Evolutionary conservation across 2,888 invertebrate genomes (phyloP), one percentile per base, ranked within the genome.

Genomic region (Perizoma flavofasciatum): DNA sequence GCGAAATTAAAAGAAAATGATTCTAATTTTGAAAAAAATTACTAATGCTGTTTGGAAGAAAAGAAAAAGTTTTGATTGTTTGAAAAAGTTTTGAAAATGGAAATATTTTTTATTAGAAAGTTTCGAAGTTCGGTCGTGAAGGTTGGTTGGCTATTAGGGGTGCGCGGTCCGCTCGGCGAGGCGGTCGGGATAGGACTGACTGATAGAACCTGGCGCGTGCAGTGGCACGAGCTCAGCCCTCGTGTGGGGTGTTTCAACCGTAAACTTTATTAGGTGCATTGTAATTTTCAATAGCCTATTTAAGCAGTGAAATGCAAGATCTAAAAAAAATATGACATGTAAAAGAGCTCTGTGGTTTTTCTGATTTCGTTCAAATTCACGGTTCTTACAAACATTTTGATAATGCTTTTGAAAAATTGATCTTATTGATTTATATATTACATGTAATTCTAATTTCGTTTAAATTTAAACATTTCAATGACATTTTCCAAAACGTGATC

Each of bases 141-240:
- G 59, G 69, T 67, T 61, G 60, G 69, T 68, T 73, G 61, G 68
- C 63, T 48, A 55, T 77, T 52, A 78, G 86, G 89, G 90, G 88
- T 86, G 89, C 87, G 85, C 89, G 87, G 86, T 86, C 88, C 89
- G 89, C 87, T 80, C 85, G 59, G 72, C 69, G 72, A 82, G 82
- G 86, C 87, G 86, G 85, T 82, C 78, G 82, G 82, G 77, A 82
- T 78, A 80, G 84, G 85, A 91, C 91, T 91, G 85, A 91, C 91
- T 91, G 90, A 68, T 77, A 71, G 77, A 77, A 82, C 86, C 83
- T 73, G 88, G 80, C 86, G 81, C 85, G 86, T 86, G 87, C 83
- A 73, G 74, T 73, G 77, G 77, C 82, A 79, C 78, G 78, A 73
- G 77, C 75, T 59, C 67, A 72, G 73, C 81, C 88, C 86, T 86